Evolutionary conservation across 2,888 invertebrate genomes (phyloP).

Genomic region (Holacanthella duospinosa): DNA sequence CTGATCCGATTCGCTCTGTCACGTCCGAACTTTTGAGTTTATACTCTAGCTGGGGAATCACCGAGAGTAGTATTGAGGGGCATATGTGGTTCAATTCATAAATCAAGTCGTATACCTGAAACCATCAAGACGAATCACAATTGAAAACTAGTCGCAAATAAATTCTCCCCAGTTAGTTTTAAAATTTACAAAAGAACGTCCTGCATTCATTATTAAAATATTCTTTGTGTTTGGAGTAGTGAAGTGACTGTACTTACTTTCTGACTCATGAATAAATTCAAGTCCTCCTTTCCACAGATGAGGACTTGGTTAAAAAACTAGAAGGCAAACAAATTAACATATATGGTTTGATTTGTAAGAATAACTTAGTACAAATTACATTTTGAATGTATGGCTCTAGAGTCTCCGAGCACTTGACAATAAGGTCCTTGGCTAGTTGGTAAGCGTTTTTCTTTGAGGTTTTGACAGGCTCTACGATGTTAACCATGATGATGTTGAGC

Average conservation of each 20-base stretch:
- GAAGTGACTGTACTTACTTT: too few relatives aligned
- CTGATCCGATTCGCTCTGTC: slow-evolving; percentile 74
- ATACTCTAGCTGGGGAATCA: slow-evolving; percentile 88
- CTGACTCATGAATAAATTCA: slow-evolving; percentile 47
- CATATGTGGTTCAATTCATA: slow-evolving; percentile 92
- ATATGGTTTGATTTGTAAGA: background rate
- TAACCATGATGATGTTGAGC: slow-evolving; percentile 82
- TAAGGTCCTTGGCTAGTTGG: slow-evolving; percentile 78
- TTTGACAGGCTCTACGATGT: slow-evolving; percentile 88
- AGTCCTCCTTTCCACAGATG: slow-evolving; percentile 83
- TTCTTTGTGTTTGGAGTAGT: background rate
- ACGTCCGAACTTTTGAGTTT: slow-evolving; percentile 86
- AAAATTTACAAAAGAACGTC: background rate
- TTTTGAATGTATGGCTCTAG: slow-evolving; percentile 89
- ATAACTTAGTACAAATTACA: slow-evolving; percentile 48
- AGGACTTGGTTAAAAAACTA: slow-evolving; percentile 93
- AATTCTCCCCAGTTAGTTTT: background rate
- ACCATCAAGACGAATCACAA: slow-evolving; percentile 46
- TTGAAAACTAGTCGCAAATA: background rate
- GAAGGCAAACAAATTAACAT: slow-evolving; percentile 38
- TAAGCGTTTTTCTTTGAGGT: slow-evolving; percentile 81
- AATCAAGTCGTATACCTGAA: slow-evolving; percentile 90
- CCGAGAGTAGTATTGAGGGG: slow-evolving; percentile 71
- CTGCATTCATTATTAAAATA: background rate
- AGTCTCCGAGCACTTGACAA: slow-evolving; percentile 81